A percentile compares a stretch with the other conserved stretches of the same genome.
These are phyloP conservation scores for Mesochorus sp. DNA, from an alignment of 2,888 invertebrate species.

Conservation along the genomic window DNA sequence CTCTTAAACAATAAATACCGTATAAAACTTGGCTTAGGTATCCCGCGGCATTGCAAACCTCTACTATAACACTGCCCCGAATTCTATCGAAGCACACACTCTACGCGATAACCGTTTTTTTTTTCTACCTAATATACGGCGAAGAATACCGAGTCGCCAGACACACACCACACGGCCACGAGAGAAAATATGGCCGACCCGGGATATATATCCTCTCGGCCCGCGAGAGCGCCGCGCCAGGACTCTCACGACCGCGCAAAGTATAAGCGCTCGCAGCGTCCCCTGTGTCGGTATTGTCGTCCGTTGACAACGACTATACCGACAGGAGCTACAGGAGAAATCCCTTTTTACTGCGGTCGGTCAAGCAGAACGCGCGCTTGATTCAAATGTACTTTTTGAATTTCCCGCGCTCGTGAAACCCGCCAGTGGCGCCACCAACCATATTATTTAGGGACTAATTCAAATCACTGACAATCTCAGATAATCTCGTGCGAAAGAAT, in stretches of 20 bases:
- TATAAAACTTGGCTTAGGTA: slow-evolving; percentile 68
- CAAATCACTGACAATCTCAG: no score
- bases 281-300: background rate
- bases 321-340: background rate
- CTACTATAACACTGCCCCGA: slow-evolving; percentile 75
- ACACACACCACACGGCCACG: slow-evolving; percentile 67
- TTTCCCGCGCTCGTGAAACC: no score
- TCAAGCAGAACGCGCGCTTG: no score
- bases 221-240: slow-evolving; percentile 69
- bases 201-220: slow-evolving; percentile 63
- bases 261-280: background rate
- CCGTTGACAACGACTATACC: background rate
- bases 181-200: slow-evolving; percentile 79
- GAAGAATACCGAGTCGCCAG: slow-evolving; percentile 36
- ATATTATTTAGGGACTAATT: no score
- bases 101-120: slow-evolving; percentile 27
- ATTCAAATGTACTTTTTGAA: no score
- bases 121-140: slow-evolving; percentile 30
- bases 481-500: no score
- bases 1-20: slow-evolving; percentile 8
- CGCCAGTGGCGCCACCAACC: no score
- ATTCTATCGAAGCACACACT: slow-evolving; percentile 36
- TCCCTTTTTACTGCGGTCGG: no score
- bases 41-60: slow-evolving; percentile 75
- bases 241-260: slow-evolving; percentile 42